These are phyloP conservation scores for Chrysopa pallens DNA, from an alignment of 1,140 invertebrate species.

Conservation along the genomic window DNA sequence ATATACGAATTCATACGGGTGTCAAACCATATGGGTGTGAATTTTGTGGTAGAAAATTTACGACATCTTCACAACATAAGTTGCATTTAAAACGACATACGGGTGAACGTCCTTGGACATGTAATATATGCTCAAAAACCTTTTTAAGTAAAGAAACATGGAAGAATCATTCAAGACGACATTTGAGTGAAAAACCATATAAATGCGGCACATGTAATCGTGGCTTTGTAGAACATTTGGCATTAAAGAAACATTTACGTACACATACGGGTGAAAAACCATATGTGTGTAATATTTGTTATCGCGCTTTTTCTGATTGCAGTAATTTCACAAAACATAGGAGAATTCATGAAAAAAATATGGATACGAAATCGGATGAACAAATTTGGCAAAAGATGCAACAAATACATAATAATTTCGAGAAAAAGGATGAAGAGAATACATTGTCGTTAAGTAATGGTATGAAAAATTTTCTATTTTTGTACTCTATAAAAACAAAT, in stretches of 20 bases:
- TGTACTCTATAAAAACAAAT: no score
- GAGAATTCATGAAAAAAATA: constrained; percentile 23
- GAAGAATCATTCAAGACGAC: constrained; percentile 41
- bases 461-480: no score
- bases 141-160: constrained; percentile 47
- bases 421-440: constrained; percentile 17
- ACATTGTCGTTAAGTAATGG: constrained; percentile 2
- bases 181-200: constrained; percentile 41
- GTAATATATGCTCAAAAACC: constrained; percentile 32
- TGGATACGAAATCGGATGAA: background rate
- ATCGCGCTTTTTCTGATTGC: constrained; percentile 51
- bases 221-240: constrained; percentile 44
- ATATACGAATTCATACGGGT: constrained; percentile 37
- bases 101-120: constrained; percentile 39
- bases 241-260: constrained; percentile 45
- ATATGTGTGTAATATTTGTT: constrained; percentile 53
- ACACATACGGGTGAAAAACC: constrained; percentile 59
- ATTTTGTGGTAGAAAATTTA: constrained; percentile 50
- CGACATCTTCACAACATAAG: constrained; percentile 46
- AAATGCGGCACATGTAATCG: constrained; percentile 37
- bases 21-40: constrained; percentile 45
- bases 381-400: constrained; percentile 1
- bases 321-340: constrained; percentile 47
- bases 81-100: constrained; percentile 40
- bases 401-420: constrained; percentile 5